Base-by-base conservation (phyloP, 2,888 invertebrate species). In the Sinotaia quadrata region DNA sequence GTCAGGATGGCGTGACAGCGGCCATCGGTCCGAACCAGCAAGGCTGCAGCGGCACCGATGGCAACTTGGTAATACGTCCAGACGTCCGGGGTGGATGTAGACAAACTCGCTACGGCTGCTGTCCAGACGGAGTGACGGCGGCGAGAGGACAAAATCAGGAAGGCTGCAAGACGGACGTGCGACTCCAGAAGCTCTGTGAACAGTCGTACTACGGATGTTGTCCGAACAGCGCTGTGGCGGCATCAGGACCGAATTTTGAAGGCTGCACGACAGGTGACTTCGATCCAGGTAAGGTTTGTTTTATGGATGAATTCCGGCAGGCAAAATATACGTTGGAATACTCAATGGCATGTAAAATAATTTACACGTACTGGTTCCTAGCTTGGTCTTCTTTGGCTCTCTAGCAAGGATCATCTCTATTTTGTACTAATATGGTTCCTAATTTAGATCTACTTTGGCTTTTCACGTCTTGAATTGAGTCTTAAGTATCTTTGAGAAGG, bases 211-310 rank as follows among this genome's bases (percentile, higher is more conserved):
- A 92, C 85, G 96, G 96, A 2, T 98, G 97, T 85, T 98, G 97
- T 82, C 91, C 92, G 2, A 96, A 97, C 84, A 92, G 92, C 3
- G 88, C 91, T 78, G 95, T 94, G 0, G 92, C 95, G 0, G 95
- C 97, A 1, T 95, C 95, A 83, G 97, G 97, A 2, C 68, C 72
- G 2, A 92, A 92, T 78, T 89, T 91, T 54, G 94, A 95, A 87
- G 97, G 96, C 2, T 84, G 82, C 69, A 24, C 18, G 7, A 31
- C 54, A 0, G 2, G 41, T 15, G 62, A 36, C 24, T 63, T 63
- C 18, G 63, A 63, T 29, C 63, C 63, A 12, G 63, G 63, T 63
- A 31, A 8, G 31, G 21, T 4, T 52, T 4, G n/a, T n/a, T n/a
- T n/a, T n/a, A n/a, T n/a, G n/a, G n/a, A n/a, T n/a, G n/a, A n/a